A percentile compares a stretch with the other conserved stretches of the same genome.
Evolutionary conservation across 2,888 invertebrate species (phyloP).

Genomic region (Theretra japonica): DNA sequence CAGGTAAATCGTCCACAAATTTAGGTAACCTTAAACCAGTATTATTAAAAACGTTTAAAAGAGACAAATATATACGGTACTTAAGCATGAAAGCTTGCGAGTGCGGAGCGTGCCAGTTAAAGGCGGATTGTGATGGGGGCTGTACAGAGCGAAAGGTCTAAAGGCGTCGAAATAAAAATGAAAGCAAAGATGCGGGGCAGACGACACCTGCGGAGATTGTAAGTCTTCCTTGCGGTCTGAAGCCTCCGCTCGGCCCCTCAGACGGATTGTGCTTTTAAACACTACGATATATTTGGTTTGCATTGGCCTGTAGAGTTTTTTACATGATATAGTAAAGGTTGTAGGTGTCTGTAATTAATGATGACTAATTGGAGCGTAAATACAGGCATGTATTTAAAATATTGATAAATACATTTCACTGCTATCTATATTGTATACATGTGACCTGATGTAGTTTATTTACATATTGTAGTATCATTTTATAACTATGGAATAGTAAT

Average conservation of each 20-base stretch:
- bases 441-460: too few species aligned
- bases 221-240: conserved; percentile 78
- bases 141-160: conserved; percentile 32
- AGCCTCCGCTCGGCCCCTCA: conserved; percentile 17
- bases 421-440: too few species aligned
- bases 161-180: conserved; percentile 58
- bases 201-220: conserved; percentile 78
- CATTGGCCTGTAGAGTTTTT: conserved; percentile 5
- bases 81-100: conserved; percentile 8
- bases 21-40: conserved; percentile 14
- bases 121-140: conserved; percentile 28
- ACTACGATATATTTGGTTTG: neutral
- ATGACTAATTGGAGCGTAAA: too few species aligned
- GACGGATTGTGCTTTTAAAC: conserved; percentile 11
- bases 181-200: conserved; percentile 63
- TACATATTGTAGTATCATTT: too few species aligned
- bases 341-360: too few species aligned
- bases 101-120: conserved; percentile 28
- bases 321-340: too few species aligned
- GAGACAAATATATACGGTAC: conserved; percentile 18
- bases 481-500: too few species aligned
- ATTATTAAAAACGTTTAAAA: conserved; percentile 17
- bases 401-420: too few species aligned
- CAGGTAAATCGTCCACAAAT: conserved; percentile 12
- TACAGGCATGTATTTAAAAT: too few species aligned